Evolutionary conservation across 2,888 invertebrate genomes (phyloP), one percentile per base, ranked within the genome.

Genomic region (Ormyrus pomaceus): DNA sequence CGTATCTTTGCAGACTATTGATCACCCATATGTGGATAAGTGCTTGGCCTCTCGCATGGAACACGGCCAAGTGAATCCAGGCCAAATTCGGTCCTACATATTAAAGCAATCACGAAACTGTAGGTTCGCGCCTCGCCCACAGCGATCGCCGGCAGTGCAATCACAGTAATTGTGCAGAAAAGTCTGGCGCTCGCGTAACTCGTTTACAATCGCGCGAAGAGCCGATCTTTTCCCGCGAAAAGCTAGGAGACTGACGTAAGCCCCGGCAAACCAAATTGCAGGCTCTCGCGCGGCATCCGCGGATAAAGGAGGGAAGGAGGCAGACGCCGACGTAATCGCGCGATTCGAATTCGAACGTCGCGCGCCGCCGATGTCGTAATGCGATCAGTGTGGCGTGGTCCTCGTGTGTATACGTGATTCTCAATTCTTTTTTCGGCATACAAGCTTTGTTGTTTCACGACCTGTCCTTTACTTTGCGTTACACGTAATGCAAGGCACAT

Each of bases 221-320:
- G 0, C 10, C 61, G 61, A 48, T 58, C 58, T 58, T 58, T 71
- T 61, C 71, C 34, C 72, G 66, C 55, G 72, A 78, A 50, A 61
- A 61, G 48, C 78, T 13, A 13, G 10, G 56, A 55, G 70, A 19
- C 71, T 77, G 71, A 77, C 46, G 77, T 71, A 77, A 77, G 71
- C 11, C 34, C 50, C 13, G 13, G 71, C 11, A 34, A 34, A 34
- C 34, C 65, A 77, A 77, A 77, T 71, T 72, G 71, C 77, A 50
- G n/a, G 55, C 34, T 58, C 46, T 1, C 58, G 55, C 5, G 55
- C 11, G 45, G 53, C 11, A 6, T 6, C 6, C 9, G 8, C 1
- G 11, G 11, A 68, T 53, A 34, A 7, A 45, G 45, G 10, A 10
- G 4, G 45, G 7, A 10, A 34, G 10, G 55, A 46, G 59, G 11